Evolutionary conservation across 2,888 invertebrate genomes (phyloP), one percentile per base, ranked within the genome.

Genomic region (Caenorhabditis japonica): DNA sequence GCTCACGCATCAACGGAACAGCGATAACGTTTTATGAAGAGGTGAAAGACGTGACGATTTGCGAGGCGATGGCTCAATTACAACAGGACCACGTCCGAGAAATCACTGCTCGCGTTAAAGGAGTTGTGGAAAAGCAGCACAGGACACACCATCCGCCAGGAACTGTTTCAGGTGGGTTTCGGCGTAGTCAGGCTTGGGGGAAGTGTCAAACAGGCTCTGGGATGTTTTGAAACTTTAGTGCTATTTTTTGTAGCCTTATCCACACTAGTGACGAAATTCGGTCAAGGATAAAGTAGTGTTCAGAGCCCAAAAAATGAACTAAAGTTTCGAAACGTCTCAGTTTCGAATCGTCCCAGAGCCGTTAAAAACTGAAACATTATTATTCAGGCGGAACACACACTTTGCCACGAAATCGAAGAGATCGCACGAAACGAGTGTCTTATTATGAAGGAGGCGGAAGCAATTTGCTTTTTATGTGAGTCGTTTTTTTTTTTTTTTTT

Each of bases 21-120:
- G 94, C 94, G 87, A 92, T 95, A 81, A 93, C 95, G 17, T 97
- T 97, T 89, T 97, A 93, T 90, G 99, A 99, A 81, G 81, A 95
- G 90, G 94, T 97, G 80, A 92, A 92, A 64, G 94, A 95, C 89
- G 91, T 92, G 55, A 93, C 94, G 88, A 95, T 97, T 83, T 94
- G 95, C 88, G 93, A 93, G 85, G 95, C 96, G 55, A 95, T 97
- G 93, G 94, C 95, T 88, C 94, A 94, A 36, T 91, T 97, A 81
- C 95, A 95, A 90, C 93, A 92, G 88, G 89, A 88, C 87, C 89
- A 89, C 79, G 86, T 88, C 44, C 62, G 77, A 33, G 81, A 85
- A 52, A 66, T 87, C 47, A 83, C 85, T 12, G 72, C 56, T 4
- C 53, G 52, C 25, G 59, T 59, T 13, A 58, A 39, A 43, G 68